These are phyloP conservation scores for Hirundo rustica DNA, from an alignment of 2,797 vertebrate species.

Conservation along the genomic window DNA sequence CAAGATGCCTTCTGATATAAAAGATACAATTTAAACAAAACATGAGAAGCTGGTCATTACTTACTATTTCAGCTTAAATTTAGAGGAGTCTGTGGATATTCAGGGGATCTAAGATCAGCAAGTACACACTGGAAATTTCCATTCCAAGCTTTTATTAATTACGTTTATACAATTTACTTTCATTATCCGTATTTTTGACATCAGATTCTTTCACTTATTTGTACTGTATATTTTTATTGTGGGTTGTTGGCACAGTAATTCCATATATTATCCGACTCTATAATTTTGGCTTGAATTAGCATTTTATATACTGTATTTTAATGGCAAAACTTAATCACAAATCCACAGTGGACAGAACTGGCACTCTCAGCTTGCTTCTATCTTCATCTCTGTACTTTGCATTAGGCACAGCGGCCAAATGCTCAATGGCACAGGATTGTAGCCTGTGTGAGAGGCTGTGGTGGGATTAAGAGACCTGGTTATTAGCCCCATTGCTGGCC, in stretches of 20 bases:
- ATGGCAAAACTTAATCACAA: constrained; percentile 68
- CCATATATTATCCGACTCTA: constrained; percentile 55
- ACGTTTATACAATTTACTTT: constrained; percentile 48
- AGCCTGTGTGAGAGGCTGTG: background rate
- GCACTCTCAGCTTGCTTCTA: constrained; percentile 36
- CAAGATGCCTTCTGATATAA: constrained; percentile 49
- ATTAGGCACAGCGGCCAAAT: background rate
- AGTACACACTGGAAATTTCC: constrained; percentile 58
- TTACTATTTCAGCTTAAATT: constrained; percentile 22
- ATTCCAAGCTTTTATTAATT: constrained; percentile 66
- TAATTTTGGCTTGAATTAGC: constrained; percentile 70
- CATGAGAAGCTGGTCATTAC: constrained; percentile 9
- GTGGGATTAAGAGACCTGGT: background rate
- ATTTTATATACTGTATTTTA: constrained; percentile 69
- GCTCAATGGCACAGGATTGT: background rate
- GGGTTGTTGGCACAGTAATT: constrained; percentile 43
- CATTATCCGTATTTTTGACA: constrained; percentile 56
- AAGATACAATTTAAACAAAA: constrained; percentile 31
- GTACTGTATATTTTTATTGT: constrained; percentile 62
- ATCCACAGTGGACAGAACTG: constrained; percentile 54
- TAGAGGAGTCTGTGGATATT: constrained; percentile 33
- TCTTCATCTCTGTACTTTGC: constrained; percentile 37
- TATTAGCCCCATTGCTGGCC: background rate
- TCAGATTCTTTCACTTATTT: constrained; percentile 63
- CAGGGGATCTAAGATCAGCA: background rate